Percentiles rank a stretch among this genome's conserved stretches.
phyloP scores from a whole-genome alignment of 2,888 invertebrate species.

The Rotaria macrura region DNA sequence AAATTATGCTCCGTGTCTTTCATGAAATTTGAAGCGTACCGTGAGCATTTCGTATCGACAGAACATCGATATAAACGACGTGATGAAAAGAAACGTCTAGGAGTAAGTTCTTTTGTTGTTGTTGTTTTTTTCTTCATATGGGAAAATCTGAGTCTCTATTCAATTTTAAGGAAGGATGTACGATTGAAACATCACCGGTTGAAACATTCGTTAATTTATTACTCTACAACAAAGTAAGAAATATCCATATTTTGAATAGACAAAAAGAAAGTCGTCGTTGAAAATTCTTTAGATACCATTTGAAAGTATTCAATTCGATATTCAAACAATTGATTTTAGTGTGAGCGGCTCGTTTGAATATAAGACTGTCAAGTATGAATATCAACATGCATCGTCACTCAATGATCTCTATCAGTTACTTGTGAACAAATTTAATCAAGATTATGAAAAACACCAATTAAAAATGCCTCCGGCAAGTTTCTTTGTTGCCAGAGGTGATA shows the following conservation, averaged over 20 bases:
- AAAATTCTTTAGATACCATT: not conserved
- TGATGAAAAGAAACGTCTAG: not conserved
- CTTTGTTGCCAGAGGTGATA: not conserved
- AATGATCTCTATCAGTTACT: not conserved
- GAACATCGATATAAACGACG: slow-evolving; percentile 11
- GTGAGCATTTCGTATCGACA: not conserved
- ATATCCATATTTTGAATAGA: not conserved
- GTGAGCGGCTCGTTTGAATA: not conserved
- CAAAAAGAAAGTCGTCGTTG: not conserved
- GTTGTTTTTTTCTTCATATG: no score
- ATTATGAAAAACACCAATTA: not conserved
- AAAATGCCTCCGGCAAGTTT: not conserved
- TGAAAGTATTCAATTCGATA: not conserved
- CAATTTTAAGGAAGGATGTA: not conserved
- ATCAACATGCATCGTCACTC: not conserved
- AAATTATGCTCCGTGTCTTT: not conserved
- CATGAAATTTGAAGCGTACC: slow-evolving; percentile 1
- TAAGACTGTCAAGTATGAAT: not conserved
- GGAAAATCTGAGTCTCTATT: not conserved
- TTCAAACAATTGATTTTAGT: not conserved
- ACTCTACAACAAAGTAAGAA: not conserved
- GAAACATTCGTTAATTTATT: slow-evolving; percentile 15
- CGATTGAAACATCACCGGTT: not conserved
- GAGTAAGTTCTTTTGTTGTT: not conserved
- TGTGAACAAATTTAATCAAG: not conserved